phyloP scores from a whole-genome alignment of 2,888 invertebrate genomes.

The Merodon equestris region DNA sequence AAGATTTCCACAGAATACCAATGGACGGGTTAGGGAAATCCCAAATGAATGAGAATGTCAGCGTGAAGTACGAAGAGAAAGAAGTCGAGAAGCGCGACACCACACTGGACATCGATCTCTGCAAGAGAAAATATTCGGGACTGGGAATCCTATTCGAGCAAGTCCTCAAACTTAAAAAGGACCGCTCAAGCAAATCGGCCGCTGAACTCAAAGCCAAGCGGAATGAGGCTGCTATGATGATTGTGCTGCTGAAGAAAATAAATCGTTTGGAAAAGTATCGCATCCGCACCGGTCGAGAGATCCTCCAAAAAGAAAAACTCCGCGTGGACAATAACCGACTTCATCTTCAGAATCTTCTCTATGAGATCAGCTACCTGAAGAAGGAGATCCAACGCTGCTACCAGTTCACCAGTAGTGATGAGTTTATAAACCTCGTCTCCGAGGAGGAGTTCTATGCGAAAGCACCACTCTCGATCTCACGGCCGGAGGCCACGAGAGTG shows the following conservation, averaged over 20 bases:
- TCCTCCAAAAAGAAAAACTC: slow-evolving; percentile 89
- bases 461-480: slow-evolving; percentile 80
- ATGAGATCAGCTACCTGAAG: slow-evolving; percentile 95
- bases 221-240: slow-evolving; percentile 86
- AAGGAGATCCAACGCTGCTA: slow-evolving; percentile 97
- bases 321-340: slow-evolving; percentile 94
- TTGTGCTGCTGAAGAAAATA: slow-evolving; percentile 92
- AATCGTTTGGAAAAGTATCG: slow-evolving; percentile 94
- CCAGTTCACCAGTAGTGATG: slow-evolving; percentile 97
- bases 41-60: slow-evolving; percentile 45
- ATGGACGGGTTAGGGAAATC: slow-evolving; percentile 51
- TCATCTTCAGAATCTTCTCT: slow-evolving; percentile 94
- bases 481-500: slow-evolving; percentile 83
- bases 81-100: slow-evolving; percentile 61
- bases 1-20: too few species aligned
- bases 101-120: slow-evolving; percentile 48
- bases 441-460: slow-evolving; percentile 90
- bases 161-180: slow-evolving; percentile 84
- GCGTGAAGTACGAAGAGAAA: slow-evolving; percentile 61
- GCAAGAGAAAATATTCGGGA: slow-evolving; percentile 81
- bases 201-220: slow-evolving; percentile 84
- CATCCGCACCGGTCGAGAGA: slow-evolving; percentile 89
- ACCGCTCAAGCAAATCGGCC: slow-evolving; percentile 80
- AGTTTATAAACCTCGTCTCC: slow-evolving; percentile 92
- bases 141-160: slow-evolving; percentile 85